These are phyloP conservation scores for Willowsia nigromaculata DNA, from an alignment of 2,888 invertebrate species.

Conservation along the genomic window DNA sequence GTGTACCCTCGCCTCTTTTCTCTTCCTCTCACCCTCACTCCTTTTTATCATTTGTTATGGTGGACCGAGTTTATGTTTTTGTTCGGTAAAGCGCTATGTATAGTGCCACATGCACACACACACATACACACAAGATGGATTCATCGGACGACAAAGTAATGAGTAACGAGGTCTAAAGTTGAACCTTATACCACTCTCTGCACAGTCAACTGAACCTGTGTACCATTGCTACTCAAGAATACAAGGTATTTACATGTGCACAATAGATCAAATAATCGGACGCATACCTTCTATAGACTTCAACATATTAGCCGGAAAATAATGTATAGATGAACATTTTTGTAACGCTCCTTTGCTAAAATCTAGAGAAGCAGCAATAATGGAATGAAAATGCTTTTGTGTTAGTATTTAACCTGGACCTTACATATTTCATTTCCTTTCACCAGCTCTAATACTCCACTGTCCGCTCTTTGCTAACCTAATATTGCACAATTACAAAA, in stretches of 20 bases:
- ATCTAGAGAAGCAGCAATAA: background rate
- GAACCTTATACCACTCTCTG: conserved; percentile 19
- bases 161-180: conserved; percentile 52
- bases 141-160: conserved; percentile 38
- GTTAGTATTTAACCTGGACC: conserved; percentile 48
- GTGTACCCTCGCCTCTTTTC: conserved; percentile 36
- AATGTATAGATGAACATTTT: background rate
- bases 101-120: background rate
- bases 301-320: background rate
- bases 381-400: conserved; percentile 20
- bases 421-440: conserved; percentile 60
- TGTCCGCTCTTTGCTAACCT: background rate
- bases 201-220: background rate
- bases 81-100: background rate
- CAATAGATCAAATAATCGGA: conserved; percentile 38
- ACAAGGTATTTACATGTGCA: background rate
- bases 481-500: background rate
- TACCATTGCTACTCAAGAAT: background rate
- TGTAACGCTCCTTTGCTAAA: background rate
- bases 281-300: background rate
- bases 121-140: background rate
- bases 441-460: background rate
- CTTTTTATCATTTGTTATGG: background rate
- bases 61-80: background rate
- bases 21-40: conserved; percentile 25